Evolutionary conservation across 2,797 vertebrate species (phyloP).

Genomic region (Melopsittacus undulatus): DNA sequence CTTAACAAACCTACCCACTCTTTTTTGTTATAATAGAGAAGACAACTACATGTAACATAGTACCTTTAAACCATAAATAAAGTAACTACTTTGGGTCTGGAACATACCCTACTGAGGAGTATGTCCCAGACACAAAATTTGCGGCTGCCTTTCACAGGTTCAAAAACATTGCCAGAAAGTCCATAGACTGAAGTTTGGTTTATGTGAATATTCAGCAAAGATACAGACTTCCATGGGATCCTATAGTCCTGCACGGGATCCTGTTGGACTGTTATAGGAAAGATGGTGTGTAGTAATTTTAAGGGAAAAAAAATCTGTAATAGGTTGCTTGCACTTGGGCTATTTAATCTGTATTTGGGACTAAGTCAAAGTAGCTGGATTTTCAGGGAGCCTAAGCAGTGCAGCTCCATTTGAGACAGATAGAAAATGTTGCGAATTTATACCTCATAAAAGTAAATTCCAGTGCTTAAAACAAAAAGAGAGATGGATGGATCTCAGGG

Average conservation of each 20-base stretch:
- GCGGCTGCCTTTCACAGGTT: background rate
- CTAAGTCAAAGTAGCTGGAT: background rate
- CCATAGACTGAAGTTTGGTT: background rate
- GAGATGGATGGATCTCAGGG: background rate
- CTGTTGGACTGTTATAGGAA: background rate
- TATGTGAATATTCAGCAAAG: background rate
- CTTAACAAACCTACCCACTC: background rate
- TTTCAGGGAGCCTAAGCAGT: background rate
- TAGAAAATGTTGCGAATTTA: background rate
- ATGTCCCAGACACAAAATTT: background rate
- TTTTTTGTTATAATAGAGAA: background rate
- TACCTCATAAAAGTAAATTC: background rate
- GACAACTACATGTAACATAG: background rate
- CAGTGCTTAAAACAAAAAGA: background rate
- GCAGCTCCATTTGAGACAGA: background rate
- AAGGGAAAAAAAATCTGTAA: background rate
- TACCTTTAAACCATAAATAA: slow-evolving; percentile 12
- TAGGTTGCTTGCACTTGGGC: background rate
- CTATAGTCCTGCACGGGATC: background rate
- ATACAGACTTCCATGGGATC: background rate
- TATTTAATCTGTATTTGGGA: background rate
- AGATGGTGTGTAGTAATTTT: background rate
- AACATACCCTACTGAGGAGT: background rate
- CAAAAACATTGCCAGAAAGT: background rate
- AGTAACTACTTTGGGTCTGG: background rate